Base-by-base conservation (phyloP, 2,797 vertebrate species). In the Tarsius wallacei region DNA sequence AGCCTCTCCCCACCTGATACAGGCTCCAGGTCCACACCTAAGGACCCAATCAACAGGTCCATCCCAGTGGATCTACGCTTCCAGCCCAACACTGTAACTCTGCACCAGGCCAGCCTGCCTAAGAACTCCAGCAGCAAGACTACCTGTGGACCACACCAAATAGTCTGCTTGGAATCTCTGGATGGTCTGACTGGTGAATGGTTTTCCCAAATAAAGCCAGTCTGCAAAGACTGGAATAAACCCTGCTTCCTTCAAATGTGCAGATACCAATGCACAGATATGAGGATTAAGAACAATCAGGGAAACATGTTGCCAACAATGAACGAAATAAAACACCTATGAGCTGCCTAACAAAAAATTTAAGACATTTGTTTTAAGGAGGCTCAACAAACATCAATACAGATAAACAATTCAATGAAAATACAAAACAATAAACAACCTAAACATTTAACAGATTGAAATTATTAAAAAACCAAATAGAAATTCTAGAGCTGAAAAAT, bases 401-500 rank as follows among this genome's bases (percentile, higher is more conserved):
- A 55, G 22, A 70, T 14, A 85, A 89, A 89, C 26, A 89, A 77
- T 76, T 64, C 42, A 63, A 33, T 53, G 24, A 87, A 74, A 36
- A 16, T 28, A 76, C 13, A 89, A 78, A 89, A 78, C 11, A 78
- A 89, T 64, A 63, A 76, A 88, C 26, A 36, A 57, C 11, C 55
- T n/a, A 61, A 17, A 59, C 31, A 78, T 36, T 78, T 53, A 14
- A 89, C 31, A 53, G 61, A 36, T 3, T 89, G 24, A 78, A 66
- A 64, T 89, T 77, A 66, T 42, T 36, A 63, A 74, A 74, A 73
- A 47, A 66, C 26, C 66, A 68, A 33, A 63, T 13, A 78, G 21
- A 71, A 87, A 76, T 63, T 78, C 22, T 77, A 14, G 47, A 66
- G 22, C 47, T 78, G n/a, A 78, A 86, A 88, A 89, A 89, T 63